These are phyloP conservation scores for Pararge aegeria DNA, from an alignment of 1,140 invertebrate genomes.

Conservation along the genomic window DNA sequence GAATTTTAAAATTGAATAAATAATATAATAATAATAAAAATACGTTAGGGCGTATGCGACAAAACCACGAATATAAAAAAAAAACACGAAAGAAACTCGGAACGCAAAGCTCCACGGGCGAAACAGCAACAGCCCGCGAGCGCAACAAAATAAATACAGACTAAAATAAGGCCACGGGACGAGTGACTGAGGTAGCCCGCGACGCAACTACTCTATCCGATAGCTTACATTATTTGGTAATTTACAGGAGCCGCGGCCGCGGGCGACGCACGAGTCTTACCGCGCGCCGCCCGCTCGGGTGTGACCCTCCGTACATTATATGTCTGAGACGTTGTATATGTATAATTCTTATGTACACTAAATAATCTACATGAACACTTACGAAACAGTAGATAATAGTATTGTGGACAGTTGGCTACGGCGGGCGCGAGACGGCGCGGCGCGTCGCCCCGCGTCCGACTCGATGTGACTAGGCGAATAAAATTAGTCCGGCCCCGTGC, in stretches of 20 bases:
- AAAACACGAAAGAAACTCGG: constrained; percentile 72
- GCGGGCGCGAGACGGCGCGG: constrained; percentile 48
- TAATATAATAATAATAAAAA: constrained; percentile 47
- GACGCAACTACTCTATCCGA: constrained; percentile 69
- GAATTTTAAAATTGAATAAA: constrained; percentile 68
- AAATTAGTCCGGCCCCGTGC: constrained; percentile 57
- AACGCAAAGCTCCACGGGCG: constrained; percentile 69
- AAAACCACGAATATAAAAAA: constrained; percentile 61
- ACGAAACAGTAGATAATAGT: constrained; percentile 73
- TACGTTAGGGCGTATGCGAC: constrained; percentile 53
- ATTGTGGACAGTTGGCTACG: constrained; percentile 68
- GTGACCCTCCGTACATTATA: constrained; percentile 51
- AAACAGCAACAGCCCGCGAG: constrained; percentile 74
- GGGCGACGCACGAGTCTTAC: constrained; percentile 37
- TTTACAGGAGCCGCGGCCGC: constrained; percentile 37
- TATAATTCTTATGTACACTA: constrained; percentile 70
- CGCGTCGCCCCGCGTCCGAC: constrained; percentile 46
- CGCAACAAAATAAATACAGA: constrained; percentile 77
- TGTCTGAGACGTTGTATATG: constrained; percentile 58
- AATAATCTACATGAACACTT: constrained; percentile 75
- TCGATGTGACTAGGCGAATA: constrained; percentile 71
- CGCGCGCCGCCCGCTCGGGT: constrained; percentile 30
- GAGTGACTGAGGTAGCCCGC: constrained; percentile 77
- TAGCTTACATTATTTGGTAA: constrained; percentile 66
- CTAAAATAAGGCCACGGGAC: constrained; percentile 72